Conservation (phyloP, 2,113 vertebrate species). For the Callithrix jacchus region DNA sequence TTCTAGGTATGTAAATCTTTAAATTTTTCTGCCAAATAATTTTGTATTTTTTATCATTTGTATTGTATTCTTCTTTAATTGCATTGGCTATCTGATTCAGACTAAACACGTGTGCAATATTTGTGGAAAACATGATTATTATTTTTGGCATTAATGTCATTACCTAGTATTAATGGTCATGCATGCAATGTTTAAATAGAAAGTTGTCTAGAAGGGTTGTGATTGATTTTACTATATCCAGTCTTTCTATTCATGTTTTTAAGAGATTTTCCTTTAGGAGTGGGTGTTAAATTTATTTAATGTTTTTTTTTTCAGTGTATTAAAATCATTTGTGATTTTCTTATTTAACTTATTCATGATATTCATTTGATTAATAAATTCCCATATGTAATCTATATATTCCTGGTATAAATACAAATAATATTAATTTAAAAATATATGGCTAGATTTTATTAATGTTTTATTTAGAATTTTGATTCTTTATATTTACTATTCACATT, state of each 20-base stretch:
- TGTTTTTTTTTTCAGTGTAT: not conserved
- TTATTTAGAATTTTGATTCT: not conserved
- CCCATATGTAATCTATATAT: not conserved
- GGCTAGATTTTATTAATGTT: not conserved
- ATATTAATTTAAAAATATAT: not conserved
- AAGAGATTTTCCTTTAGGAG: not conserved
- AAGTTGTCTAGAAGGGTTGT: not conserved
- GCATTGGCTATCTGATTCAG: not conserved
- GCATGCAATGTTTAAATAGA: not conserved
- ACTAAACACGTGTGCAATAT: not conserved
- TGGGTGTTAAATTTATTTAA: not conserved
- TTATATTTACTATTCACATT: not conserved
- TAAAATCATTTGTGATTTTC: not conserved
- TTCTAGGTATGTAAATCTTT: not conserved
- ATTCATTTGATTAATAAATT: not conserved
- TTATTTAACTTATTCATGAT: not conserved
- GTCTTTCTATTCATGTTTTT: constrained; percentile 9
- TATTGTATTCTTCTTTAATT: constrained; percentile 26
- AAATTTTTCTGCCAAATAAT: not conserved
- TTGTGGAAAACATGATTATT: not conserved
- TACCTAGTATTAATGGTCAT: not conserved
- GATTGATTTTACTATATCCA: not conserved
- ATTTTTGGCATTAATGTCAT: not conserved
- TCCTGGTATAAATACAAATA: not conserved
- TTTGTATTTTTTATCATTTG: not conserved